Conservation (phyloP, 2,113 vertebrate species). For the Lonchura striata region DNA sequence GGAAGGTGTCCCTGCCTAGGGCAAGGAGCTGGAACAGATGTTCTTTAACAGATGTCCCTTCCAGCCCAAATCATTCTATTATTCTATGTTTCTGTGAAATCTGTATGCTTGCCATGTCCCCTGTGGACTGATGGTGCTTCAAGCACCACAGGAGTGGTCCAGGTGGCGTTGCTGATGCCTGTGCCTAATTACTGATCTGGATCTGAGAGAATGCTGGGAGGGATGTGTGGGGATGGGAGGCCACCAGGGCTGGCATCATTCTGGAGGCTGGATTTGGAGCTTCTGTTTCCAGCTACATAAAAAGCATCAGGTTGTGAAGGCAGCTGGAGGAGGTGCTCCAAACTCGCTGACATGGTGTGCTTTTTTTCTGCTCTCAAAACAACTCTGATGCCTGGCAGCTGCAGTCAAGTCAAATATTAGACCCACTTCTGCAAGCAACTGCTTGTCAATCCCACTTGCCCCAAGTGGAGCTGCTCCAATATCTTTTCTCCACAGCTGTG, state of each 20-base stretch:
- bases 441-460: neutral
- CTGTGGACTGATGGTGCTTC: neutral
- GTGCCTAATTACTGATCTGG: neutral
- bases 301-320: neutral
- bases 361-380: neutral
- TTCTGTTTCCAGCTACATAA: neutral
- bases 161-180: neutral
- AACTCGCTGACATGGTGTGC: neutral
- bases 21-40: neutral
- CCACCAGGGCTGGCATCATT: neutral
- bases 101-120: neutral
- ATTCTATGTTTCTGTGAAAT: neutral
- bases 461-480: neutral
- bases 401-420: neutral
- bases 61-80: rapidly evolving
- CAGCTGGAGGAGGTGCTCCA: neutral
- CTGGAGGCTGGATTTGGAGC: neutral
- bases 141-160: neutral
- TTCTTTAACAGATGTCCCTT: neutral
- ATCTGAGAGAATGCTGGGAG: neutral
- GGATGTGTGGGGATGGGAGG: neutral
- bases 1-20: too few relatives aligned
- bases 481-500: neutral
- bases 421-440: neutral
- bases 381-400: neutral